Conservation (phyloP, 1,140 invertebrate species). For the Drosophila hydei region DNA sequence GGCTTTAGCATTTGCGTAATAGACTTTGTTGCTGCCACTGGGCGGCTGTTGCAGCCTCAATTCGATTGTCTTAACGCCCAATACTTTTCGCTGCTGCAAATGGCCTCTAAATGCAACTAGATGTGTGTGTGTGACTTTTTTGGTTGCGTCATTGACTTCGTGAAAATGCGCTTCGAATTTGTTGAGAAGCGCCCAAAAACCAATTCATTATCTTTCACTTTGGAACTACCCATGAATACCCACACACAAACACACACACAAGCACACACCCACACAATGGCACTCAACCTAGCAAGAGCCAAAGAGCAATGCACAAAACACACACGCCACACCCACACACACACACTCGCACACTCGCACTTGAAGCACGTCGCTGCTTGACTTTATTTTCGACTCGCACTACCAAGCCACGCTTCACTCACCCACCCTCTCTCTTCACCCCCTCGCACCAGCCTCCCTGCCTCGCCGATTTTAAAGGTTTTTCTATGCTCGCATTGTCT, state of each 20-base stretch:
- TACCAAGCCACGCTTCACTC: constrained; percentile 10
- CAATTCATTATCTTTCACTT: constrained; percentile 79
- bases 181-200: constrained; percentile 54
- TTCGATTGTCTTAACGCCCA: constrained; percentile 12
- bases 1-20: constrained; percentile 56
- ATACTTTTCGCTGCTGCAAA: constrained; percentile 40
- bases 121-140: constrained; percentile 14
- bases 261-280: constrained; percentile 18
- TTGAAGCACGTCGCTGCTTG: constrained; percentile 76
- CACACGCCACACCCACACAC: constrained; percentile 8
- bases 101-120: constrained; percentile 12
- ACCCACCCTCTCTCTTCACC: constrained; percentile 7
- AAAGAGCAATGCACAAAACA: constrained; percentile 51
- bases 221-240: constrained; percentile 35
- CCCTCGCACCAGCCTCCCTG: no score
- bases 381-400: constrained; percentile 77
- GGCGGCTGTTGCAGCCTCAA: constrained; percentile 23
- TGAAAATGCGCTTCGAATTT: constrained; percentile 44
- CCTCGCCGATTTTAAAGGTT: constrained; percentile 59
- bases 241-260: constrained; percentile 26
- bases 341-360: constrained; percentile 52
- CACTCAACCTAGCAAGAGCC: constrained; percentile 31
- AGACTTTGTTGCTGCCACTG: constrained; percentile 41
- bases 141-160: constrained; percentile 30
- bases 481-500: constrained; percentile 73